Conservation (phyloP, 2,113 vertebrate species). For the Thunnus thynnus region DNA sequence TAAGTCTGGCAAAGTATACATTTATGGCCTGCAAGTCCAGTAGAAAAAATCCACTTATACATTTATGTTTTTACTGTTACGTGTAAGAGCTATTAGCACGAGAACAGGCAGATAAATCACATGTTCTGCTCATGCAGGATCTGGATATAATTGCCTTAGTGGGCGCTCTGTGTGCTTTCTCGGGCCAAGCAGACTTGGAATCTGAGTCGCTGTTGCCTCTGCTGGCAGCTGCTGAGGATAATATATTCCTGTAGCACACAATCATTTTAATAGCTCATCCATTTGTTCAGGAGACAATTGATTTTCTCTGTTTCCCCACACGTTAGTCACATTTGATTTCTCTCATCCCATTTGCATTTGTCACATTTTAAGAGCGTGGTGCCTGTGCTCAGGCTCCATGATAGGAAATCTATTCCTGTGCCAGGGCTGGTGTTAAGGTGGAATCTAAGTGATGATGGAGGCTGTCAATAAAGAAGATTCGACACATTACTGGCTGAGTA, state of each 20-base stretch:
- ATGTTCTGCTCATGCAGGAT: conserved; percentile 50
- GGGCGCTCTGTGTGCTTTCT: conserved; percentile 36
- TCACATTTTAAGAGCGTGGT: conserved; percentile 62
- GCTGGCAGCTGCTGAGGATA: conserved; percentile 67
- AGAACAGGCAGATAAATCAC: conserved; percentile 58
- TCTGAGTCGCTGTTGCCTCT: conserved; percentile 52
- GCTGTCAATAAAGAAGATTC: conserved; percentile 54
- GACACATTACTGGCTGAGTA: conserved; percentile 25
- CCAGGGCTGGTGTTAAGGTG: conserved; percentile 51
- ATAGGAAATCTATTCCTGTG: conserved; percentile 68
- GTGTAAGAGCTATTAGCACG: conserved; percentile 36
- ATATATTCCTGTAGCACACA: conserved; percentile 72
- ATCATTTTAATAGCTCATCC: conserved; percentile 78
- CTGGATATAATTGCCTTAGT: conserved; percentile 62
- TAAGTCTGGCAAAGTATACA: conserved; percentile 11
- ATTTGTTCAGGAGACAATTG: conserved; percentile 80
- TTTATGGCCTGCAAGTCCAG: conserved; percentile 26
- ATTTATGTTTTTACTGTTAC: conserved; percentile 37
- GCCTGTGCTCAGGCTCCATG: conserved; percentile 22
- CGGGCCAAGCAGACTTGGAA: conserved; percentile 46
- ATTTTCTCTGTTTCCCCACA: conserved; percentile 77
- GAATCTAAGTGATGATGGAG: conserved; percentile 46
- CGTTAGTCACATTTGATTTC: conserved; percentile 79
- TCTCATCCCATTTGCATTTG: conserved; percentile 71
- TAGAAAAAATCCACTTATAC: conserved; percentile 9